Evolutionary conservation across 2,888 invertebrate species (phyloP).

Genomic region (Hecatera dysodea): DNA sequence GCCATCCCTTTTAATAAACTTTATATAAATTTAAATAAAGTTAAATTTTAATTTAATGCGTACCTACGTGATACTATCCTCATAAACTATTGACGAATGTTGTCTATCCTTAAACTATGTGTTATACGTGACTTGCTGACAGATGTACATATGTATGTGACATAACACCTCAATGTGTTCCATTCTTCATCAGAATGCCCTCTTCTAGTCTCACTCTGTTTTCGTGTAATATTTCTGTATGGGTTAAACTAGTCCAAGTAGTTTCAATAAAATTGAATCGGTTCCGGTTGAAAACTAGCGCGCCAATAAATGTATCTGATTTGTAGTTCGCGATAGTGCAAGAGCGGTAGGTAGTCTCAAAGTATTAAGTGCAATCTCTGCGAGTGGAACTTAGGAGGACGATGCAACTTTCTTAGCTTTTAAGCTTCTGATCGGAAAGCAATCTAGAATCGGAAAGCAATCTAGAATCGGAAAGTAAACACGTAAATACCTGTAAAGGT

Average conservation of each 20-base stretch:
- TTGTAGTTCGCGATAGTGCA: conserved; percentile 22
- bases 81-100: no score
- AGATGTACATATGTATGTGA: no score
- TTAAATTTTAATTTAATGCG: no score
- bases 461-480: conserved; percentile 17
- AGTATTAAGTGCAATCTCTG: conserved; percentile 44
- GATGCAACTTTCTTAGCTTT: conserved; percentile 30
- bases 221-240: neutral
- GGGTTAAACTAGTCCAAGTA: neutral
- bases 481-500: neutral
- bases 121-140: no score
- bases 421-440: conserved; percentile 23
- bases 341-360: conserved; percentile 28
- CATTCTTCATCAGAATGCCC: neutral
- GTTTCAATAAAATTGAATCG: conserved; percentile 21
- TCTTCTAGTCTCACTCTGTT: neutral
- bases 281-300: conserved; percentile 22
- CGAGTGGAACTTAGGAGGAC: conserved; percentile 29
- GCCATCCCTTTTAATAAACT: no score
- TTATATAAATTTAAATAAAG: no score
- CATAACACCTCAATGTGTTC: no score
- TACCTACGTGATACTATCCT: no score
- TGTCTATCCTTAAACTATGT: no score
- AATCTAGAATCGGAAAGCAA: conserved; percentile 19
- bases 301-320: conserved; percentile 28